Evolutionary conservation across 2,888 invertebrate species (phyloP), one percentile per base, ranked within the genome.

Genomic region (Palloptera scutellata): DNA sequence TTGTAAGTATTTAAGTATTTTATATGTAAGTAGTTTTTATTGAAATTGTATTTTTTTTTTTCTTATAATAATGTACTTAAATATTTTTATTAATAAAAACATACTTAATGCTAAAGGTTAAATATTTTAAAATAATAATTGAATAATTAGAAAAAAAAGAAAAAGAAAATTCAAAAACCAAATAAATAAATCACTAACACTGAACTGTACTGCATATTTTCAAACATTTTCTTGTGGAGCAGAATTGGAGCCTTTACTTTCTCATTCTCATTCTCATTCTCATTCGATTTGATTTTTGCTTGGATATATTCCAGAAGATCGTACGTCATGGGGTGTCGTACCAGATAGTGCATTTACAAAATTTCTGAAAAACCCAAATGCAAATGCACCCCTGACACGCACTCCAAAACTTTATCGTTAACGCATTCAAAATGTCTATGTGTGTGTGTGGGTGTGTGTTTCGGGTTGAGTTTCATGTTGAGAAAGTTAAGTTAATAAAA

Each of bases 331-430:
- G 93, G 90, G 92, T 95, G 95, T 94, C 95, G 96, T 97, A 97
- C 97, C 96, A 96, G 96, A 97, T 96, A 95, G 96, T 97, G 97
- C 97, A 97, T 97, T 97, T 97, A 97, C 97, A 97, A 91, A 30
- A 88, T 88, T 89, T 84, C 82, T 82, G 83, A 79, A 79, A 77
- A 77, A 86, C 86, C 86, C 87, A 88, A 70, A 88, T 96, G 96
- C 95, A 96, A 95, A 96, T 94, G 94, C 97, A 95, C 94, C 91
- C 92, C 96, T 96, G 96, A 95, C 93, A 96, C 95, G 95, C 90
- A 92, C 92, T 91, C 94, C 92, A 91, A 88, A 88, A 89, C 90
- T 83, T 80, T 85, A 67, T 62, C n/a, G 42, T 20, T 65, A 41
- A 43, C 53, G 51, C 13, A 53, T 15, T 15, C n/a, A 40, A 17